Percentiles rank a stretch among this genome's conserved stretches.
These are phyloP conservation scores for Troglohyphantes excavatus DNA, from an alignment of 2,888 invertebrate genomes.

Conservation along the genomic window DNA sequence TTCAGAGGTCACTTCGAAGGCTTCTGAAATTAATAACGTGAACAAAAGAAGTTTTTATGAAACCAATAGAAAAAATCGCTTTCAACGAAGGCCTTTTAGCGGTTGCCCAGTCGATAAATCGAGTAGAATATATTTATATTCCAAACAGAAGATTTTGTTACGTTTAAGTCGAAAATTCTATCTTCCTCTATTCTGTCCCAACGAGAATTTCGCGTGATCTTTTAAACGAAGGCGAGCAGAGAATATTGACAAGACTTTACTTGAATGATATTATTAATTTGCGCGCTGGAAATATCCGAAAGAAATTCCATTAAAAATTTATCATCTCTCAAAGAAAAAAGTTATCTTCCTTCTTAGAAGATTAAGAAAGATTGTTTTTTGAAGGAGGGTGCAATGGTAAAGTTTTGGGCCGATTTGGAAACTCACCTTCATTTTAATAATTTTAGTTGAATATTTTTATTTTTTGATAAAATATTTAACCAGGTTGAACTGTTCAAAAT, in stretches of 20 bases:
- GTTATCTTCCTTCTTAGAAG: too few species aligned
- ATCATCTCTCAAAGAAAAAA: conserved; percentile 20
- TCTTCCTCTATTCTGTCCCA: conserved; percentile 47
- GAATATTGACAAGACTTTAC: conserved; percentile 51
- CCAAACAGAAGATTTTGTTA: conserved; percentile 12
- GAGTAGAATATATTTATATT: conserved; percentile 44
- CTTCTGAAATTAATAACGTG: conserved; percentile 39
- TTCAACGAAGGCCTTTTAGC: not conserved
- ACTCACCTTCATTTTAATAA: not conserved
- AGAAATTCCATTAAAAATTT: conserved; percentile 57
- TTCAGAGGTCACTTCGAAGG: not conserved
- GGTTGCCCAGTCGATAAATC: conserved; percentile 19
- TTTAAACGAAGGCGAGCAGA: conserved; percentile 31
- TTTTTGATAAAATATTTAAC: not conserved
- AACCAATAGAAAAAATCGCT: conserved; percentile 21
- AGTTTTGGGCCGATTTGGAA: not conserved
- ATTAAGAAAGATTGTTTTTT: not conserved
- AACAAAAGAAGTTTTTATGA: conserved; percentile 44
- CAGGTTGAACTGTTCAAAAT: too few species aligned
- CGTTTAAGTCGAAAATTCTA: conserved; percentile 31
- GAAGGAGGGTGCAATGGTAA: not conserved
- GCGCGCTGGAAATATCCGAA: conserved; percentile 13
- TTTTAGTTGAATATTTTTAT: not conserved
- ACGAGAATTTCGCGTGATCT: conserved; percentile 69
- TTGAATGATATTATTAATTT: conserved; percentile 67